Conservation (phyloP, 2,797 vertebrate species). For the Nyctalus aviator region DNA sequence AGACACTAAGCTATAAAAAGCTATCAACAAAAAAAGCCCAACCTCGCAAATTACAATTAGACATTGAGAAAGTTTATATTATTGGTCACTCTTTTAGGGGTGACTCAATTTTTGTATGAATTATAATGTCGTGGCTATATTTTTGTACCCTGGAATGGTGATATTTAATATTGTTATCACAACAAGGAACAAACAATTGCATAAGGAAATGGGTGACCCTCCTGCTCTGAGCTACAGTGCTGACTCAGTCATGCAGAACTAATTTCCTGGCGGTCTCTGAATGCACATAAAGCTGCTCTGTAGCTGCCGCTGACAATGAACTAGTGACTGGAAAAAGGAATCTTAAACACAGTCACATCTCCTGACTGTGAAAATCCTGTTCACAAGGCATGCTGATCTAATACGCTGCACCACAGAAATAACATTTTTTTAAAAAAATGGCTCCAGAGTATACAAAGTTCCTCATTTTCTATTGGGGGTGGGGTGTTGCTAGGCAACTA, state of each 20-base stretch:
- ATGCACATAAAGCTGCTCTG: conserved; percentile 90
- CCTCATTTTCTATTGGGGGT: conserved; percentile 75
- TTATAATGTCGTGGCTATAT: not conserved
- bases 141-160: conserved; percentile 65
- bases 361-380: conserved; percentile 90
- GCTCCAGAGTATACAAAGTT: conserved; percentile 78
- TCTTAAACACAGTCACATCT: conserved; percentile 91
- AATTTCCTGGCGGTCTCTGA: conserved; percentile 91
- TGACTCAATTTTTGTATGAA: conserved; percentile 65
- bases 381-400: conserved; percentile 87
- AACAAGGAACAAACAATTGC: conserved; percentile 88
- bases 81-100: conserved; percentile 37
- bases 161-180: conserved; percentile 85
- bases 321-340: conserved; percentile 90
- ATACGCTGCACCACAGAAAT: conserved; percentile 78
- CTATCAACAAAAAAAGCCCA: conserved; percentile 30
- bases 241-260: conserved; percentile 90
- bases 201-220: conserved; percentile 85
- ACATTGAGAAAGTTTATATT: not conserved
- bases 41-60: not conserved
- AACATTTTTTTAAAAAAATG: conserved; percentile 58
- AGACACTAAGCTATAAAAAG: conserved; percentile 54
- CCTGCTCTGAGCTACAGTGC: conserved; percentile 84
- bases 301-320: conserved; percentile 90
- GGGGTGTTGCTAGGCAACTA: conserved; percentile 85